Base-by-base conservation (phyloP, 2,888 invertebrate genomes). In the Microplitis deprimator region DNA sequence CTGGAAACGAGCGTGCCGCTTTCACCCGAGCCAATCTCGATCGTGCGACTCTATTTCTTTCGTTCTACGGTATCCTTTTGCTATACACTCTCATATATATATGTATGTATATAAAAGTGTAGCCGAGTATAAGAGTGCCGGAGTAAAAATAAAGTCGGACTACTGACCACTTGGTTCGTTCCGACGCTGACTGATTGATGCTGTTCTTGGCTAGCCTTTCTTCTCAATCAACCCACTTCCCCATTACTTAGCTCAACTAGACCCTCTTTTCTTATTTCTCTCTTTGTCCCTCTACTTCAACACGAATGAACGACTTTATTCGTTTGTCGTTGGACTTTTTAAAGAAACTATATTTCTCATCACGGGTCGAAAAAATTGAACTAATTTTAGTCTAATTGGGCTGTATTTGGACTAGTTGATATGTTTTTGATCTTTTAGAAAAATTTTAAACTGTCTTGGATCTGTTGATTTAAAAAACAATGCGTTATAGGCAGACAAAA, bases 21-120 rank as follows among this genome's bases (percentile, higher is more conserved):
- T 81, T 79, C 76, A 74, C 75, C 72, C 16, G 70, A 76, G 79
- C 79, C 70, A 80, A 79, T 78, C 82, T 76, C 77, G 79, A 79
- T 82, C 77, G 75, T 72, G 73, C 76, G 76, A 79, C 78, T 73
- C 76, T 76, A 72, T 72, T 72, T 62, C 72, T 62, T 72, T 10
- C 61, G 50, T 13, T 13, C 50, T 62, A 61, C 39, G 10, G 59
- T 17, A 20, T 13, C 29, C 29, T 4, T 29, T 3, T 29, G 29
- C 29, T 29, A 29, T 29, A 29, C 29, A 29, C 29, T 29, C 29
- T 29, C 29, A 29, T 29, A 29, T 29, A 29, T 29, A 29, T 29
- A 29, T 20, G 2, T 20, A 2, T 20, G 2, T 29, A 29, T 29
- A 29, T 29, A 29, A 29, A 29, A 29, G 29, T 29, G 29, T 29